Conservation (phyloP, 2,113 vertebrate species). For the Oncorhynchus nerka region DNA sequence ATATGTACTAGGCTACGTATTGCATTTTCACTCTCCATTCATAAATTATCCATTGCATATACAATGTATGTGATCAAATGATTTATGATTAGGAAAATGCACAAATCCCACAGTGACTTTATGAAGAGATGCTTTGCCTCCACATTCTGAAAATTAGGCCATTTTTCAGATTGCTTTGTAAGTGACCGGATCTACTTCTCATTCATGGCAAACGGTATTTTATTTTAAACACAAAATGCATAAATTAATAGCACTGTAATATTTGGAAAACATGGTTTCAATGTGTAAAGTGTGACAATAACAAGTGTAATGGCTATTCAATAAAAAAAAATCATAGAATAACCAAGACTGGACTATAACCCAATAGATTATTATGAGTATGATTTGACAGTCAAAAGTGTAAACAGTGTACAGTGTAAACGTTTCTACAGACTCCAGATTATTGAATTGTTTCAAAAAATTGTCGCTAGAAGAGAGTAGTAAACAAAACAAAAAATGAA, state of each 20-base stretch:
- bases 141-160: background rate
- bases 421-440: background rate
- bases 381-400: background rate
- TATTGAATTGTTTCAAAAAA: background rate
- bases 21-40: background rate
- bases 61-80: background rate
- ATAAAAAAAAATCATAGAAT: too few species aligned
- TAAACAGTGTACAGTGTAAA: background rate
- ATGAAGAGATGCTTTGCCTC: background rate
- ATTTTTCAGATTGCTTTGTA: constrained; percentile 22
- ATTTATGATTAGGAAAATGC: too few species aligned
- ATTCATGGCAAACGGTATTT: constrained; percentile 55
- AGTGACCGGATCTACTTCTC: constrained; percentile 64
- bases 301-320: too few species aligned
- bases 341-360: too few species aligned
- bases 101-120: too few species aligned
- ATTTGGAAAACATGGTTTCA: background rate
- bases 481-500: background rate
- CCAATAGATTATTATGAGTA: background rate
- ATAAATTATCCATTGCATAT: background rate
- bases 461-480: constrained; percentile 40
- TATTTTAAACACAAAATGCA: background rate
- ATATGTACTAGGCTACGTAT: background rate
- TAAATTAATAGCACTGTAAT: background rate
- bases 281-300: background rate